Evolutionary conservation across 2,888 invertebrate genomes (phyloP).

Genomic region (Andrena hattorfiana): DNA sequence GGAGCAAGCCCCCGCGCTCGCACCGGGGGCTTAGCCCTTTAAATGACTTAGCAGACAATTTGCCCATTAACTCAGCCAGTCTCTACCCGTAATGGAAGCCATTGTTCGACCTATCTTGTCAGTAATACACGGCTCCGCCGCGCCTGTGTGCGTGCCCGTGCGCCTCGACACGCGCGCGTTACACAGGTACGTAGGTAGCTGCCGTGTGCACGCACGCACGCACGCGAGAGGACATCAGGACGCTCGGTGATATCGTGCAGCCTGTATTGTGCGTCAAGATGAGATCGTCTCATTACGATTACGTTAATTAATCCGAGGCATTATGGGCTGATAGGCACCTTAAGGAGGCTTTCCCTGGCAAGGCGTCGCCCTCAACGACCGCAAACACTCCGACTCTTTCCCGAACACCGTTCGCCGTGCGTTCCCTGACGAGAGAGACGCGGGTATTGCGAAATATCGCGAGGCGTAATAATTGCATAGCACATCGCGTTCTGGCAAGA

Average conservation of each 20-base stretch:
- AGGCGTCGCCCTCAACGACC: background rate
- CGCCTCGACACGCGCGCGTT: conserved; percentile 64
- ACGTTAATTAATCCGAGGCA: conserved; percentile 82
- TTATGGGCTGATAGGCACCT: conserved; percentile 58
- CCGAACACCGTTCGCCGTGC: background rate
- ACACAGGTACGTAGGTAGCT: conserved; percentile 66
- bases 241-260: conserved; percentile 77
- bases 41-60: conserved; percentile 82
- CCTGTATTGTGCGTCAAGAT: conserved; percentile 82
- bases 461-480: background rate
- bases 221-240: conserved; percentile 70
- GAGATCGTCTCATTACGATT: conserved; percentile 82
- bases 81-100: conserved; percentile 82
- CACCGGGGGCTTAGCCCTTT: conserved; percentile 77
- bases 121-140: conserved; percentile 74
- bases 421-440: no score
- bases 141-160: conserved; percentile 47
- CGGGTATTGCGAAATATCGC: conserved; percentile 17
- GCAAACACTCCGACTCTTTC: background rate
- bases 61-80: conserved; percentile 81
- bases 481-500: conserved; percentile 10
- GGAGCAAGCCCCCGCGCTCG: conserved; percentile 67
- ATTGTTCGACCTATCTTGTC: conserved; percentile 83
- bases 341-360: conserved; percentile 53
- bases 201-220: conserved; percentile 62